Evolutionary conservation across 2,797 vertebrate species (phyloP).

Genomic region (Urosaurus nigricauda): DNA sequence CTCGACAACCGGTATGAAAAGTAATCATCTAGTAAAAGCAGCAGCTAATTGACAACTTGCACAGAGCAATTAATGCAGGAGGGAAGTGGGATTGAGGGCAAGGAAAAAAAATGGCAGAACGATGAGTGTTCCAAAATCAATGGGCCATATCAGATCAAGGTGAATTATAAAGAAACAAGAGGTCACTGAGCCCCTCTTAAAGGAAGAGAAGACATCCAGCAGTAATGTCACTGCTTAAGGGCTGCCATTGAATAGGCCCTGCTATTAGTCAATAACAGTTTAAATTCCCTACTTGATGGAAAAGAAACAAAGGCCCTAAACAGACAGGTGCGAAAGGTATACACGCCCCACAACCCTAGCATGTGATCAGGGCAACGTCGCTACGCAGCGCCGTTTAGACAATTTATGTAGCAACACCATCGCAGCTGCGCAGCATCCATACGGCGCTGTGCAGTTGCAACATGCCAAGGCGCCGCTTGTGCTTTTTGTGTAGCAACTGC

Average conservation of each 20-base stretch:
- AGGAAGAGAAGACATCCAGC: too few relatives aligned
- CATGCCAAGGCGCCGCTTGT: too few relatives aligned
- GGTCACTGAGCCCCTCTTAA: background rate
- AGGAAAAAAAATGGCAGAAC: background rate
- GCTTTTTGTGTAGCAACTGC: too few relatives aligned
- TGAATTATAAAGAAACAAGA: background rate
- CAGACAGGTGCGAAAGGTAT: too few relatives aligned
- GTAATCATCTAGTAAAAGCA: background rate
- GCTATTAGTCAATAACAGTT: too few relatives aligned
- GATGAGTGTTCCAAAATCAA: background rate
- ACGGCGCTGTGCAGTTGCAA: too few relatives aligned
- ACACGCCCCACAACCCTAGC: too few relatives aligned
- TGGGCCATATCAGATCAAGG: background rate
- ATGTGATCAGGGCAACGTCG: too few relatives aligned
- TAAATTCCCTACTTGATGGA: background rate
- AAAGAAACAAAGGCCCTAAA: too few relatives aligned
- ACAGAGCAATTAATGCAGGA: background rate
- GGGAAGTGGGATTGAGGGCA: background rate
- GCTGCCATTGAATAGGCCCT: background rate
- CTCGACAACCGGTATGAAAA: background rate
- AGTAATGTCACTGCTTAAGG: background rate
- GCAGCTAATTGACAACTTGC: background rate
- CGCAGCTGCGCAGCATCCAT: too few relatives aligned
- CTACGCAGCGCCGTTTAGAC: too few relatives aligned
- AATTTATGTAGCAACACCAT: too few relatives aligned